Evolutionary conservation across 2,113 vertebrate species (phyloP), one percentile per base, ranked within the genome.

Genomic region (Protomyctophum bolini): DNA sequence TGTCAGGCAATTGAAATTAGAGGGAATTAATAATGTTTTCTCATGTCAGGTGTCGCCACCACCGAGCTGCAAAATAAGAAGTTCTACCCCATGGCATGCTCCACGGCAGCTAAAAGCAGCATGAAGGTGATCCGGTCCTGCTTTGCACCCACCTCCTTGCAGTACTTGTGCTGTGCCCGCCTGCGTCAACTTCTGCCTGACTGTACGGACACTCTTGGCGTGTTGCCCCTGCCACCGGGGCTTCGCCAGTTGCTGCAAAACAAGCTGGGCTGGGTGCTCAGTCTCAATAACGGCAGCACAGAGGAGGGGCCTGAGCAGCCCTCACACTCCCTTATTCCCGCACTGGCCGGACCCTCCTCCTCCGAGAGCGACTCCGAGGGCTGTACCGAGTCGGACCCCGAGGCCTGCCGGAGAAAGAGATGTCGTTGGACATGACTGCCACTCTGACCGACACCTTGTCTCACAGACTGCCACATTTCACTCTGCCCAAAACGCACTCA

Each of bases 71-170:
- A 96, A 69, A 98, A 98, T 85, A 97, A 95, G 91, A 93, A 89
- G 75, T 94, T 99, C 66, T 99, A 95, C 77, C 98, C 98, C 0
- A 98, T 99, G 97, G 98, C 96, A n/a, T 99, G 98, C 83, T 99
- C 97, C 1, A 99, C 98, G 0, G 98, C 98, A 0, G 98, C 98
- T 3, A 98, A 97, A 73, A 99, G 98, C 92, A 98, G 97, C 93
- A 99, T 99, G 98, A 99, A 99, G 87, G 95, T 99, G 74, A 99
- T 98, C 90, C 89, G 97, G 0, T 97, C 96, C 0, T 97, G 96
- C 0, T 95, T 94, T 10, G 95, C 95, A 9, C 88, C 93, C 83
- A 99, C 98, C 0, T 98, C 97, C 50, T 93, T 99, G 78, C 96
- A 99, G 79, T 99, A 97, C 77, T 93, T 99, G 8, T 99, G 98